These are phyloP conservation scores for Pantherophis vulpinus DNA, from an alignment of 2,797 vertebrate species.

Conservation along the genomic window DNA sequence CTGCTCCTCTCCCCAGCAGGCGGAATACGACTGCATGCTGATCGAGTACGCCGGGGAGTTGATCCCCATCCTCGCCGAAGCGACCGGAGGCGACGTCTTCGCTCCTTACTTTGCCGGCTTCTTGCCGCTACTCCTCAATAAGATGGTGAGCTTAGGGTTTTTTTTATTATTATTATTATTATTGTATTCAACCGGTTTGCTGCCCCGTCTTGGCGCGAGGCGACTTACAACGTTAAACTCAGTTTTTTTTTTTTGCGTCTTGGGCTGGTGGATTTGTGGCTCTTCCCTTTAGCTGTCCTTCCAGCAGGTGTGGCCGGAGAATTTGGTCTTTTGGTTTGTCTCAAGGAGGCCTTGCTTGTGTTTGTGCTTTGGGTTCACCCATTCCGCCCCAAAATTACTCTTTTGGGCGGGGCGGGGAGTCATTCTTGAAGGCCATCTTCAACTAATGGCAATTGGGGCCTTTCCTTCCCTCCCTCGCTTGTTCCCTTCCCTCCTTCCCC, in stretches of 20 bases:
- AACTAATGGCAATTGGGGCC: not conserved
- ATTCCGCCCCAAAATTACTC: not conserved
- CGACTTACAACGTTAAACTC: too few species aligned
- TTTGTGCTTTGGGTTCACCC: not conserved
- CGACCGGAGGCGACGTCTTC: constrained; percentile 80
- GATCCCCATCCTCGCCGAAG: constrained; percentile 80
- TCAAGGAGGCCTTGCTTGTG: not conserved
- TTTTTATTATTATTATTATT: too few species aligned
- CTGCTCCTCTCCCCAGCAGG: constrained; percentile 64
- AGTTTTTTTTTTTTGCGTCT: constrained; percentile 63
- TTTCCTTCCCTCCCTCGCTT: too few species aligned
- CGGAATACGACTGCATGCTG: constrained; percentile 86
- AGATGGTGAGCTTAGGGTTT: constrained; percentile 69
- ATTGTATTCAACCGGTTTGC: too few species aligned
- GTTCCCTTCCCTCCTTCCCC: too few species aligned
- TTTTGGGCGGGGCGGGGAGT: not conserved
- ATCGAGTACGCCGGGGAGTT: constrained; percentile 87
- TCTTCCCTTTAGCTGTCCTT: not conserved
- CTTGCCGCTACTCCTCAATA: constrained; percentile 83
- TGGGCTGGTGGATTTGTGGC: rapidly evolving
- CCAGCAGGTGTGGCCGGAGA: too few species aligned
- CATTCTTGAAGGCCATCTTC: not conserved
- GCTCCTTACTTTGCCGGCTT: constrained; percentile 83
- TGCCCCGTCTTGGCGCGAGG: too few species aligned
- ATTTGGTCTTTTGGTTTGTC: not conserved